Base-by-base conservation (phyloP, 2,113 vertebrate species). In the Tachycineta bicolor region DNA sequence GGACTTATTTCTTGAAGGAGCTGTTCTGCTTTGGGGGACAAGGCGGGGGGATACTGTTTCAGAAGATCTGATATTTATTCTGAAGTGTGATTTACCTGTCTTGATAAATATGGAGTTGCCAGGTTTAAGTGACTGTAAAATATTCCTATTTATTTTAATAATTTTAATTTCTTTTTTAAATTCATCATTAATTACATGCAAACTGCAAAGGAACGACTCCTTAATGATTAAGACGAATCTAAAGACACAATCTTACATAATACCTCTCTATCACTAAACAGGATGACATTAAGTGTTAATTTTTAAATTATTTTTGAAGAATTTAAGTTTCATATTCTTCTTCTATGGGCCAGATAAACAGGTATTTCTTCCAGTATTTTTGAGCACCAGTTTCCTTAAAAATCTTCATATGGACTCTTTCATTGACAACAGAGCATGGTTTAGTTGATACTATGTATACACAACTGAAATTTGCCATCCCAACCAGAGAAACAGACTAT, bases 401-500 rank as follows among this genome's bases (percentile, higher is more conserved):
- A 75, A 44, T 10, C 52, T 84, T 84, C 44, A 75, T 7, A 24
- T 26, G 47, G 52, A 75, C 58, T 91, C 19, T 31, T 83, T 12
- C 5, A 10, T n/a, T 84, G 87, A 78, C 24, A 94, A 64, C 16
- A 73, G 39, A 58, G 21, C 64, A 82, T 10, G 9, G 53, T 52
- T 84, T 43, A 82, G 52, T 19, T 55, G 22, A 53, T 44, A 68
- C 8, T 56, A 41, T 87, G 25, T 64, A 80, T 7, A 68, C 7
- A 86, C 52, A 67, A 55, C n/a, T 63, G 47, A 91, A 93, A 63
- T 89, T 50, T 78, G 78, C 71, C 69, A 94, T 75, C 47, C 53
- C 68, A 69, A 87, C 62, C 78, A 64, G 39, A 67, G 39, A 93
- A 89, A 89, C 34, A 68, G 71, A 73, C 33, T 62, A 70, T 55